A percentile compares a stretch with the other conserved stretches of the same genome.
phyloP scores from a whole-genome alignment of 2,113 vertebrate genomes.

The Pelmatolapia mariae region DNA sequence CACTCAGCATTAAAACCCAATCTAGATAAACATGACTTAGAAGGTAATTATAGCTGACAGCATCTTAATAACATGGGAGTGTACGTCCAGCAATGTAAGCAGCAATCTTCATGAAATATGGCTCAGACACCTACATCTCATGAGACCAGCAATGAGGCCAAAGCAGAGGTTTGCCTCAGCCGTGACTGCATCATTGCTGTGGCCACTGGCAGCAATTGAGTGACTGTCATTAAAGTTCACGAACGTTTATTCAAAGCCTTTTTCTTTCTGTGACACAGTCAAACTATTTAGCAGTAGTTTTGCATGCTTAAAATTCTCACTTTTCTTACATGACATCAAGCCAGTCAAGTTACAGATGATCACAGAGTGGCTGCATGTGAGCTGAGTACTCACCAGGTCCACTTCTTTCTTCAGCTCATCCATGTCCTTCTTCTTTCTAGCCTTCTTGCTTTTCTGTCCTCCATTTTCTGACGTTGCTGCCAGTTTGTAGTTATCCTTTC shows the following conservation, averaged over 20 bases:
- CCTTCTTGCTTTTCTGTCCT: conserved; percentile 73
- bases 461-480: conserved; percentile 84
- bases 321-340: neutral
- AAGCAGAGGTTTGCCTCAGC: neutral
- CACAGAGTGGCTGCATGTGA: neutral
- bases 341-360: neutral
- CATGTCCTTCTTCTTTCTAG: conserved; percentile 77
- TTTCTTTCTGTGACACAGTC: neutral
- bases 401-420: conserved; percentile 96
- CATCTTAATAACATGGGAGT: conserved; percentile 34
- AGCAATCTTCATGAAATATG: conserved; percentile 19
- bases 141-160: conserved; percentile 22
- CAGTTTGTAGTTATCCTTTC: conserved; percentile 87
- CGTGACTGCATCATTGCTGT: neutral
- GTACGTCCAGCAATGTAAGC: neutral
- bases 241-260: neutral
- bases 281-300: neutral
- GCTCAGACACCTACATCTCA: conserved; percentile 26
- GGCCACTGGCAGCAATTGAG: neutral
- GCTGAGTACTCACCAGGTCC: conserved; percentile 76
- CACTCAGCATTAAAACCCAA: neutral
- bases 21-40: neutral
- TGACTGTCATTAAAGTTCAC: neutral
- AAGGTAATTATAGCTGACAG: conserved; percentile 20
- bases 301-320: neutral